These are phyloP conservation scores for Leptopilina myrica DNA, from an alignment of 2,888 invertebrate genomes.

Conservation along the genomic window DNA sequence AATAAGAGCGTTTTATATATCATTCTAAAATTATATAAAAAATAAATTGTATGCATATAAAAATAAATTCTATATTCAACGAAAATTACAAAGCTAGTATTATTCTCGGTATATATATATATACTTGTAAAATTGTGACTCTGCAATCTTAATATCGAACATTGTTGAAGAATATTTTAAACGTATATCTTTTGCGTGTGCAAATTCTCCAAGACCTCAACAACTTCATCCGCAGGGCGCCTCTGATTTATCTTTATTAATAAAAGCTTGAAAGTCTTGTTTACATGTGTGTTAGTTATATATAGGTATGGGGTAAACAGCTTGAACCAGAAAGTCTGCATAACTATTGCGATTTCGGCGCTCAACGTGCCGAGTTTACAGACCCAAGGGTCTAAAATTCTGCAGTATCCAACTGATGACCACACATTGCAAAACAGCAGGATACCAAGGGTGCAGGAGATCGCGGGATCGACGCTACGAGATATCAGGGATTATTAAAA, in stretches of 20 bases:
- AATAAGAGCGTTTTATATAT: too few relatives aligned
- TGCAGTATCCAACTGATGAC: slow-evolving; percentile 50
- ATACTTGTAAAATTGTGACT: neutral
- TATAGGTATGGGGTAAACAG: slow-evolving; percentile 46
- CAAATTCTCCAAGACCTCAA: slow-evolving; percentile 58
- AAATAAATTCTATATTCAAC: too few relatives aligned
- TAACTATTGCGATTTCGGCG: slow-evolving; percentile 37
- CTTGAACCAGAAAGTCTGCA: slow-evolving; percentile 31
- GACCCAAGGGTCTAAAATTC: slow-evolving; percentile 21
- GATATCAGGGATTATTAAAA: slow-evolving; percentile 76
- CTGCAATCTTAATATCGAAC: slow-evolving; percentile 5
- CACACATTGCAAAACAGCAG: slow-evolving; percentile 61
- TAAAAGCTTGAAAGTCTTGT: slow-evolving; percentile 74
- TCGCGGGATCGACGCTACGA: slow-evolving; percentile 62
- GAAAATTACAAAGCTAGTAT: slow-evolving; percentile 6
- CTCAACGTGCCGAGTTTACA: slow-evolving; percentile 24
- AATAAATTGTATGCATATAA: too few relatives aligned
- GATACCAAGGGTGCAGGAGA: slow-evolving; percentile 58
- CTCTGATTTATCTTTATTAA: slow-evolving; percentile 76
- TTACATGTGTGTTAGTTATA: slow-evolving; percentile 69
- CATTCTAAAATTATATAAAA: too few relatives aligned
- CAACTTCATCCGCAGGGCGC: slow-evolving; percentile 75
- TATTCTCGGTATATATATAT: slow-evolving; percentile 38
- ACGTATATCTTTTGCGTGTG: slow-evolving; percentile 41
- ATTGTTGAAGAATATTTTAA: slow-evolving; percentile 2